Evolutionary conservation across 2,888 invertebrate species (phyloP).

Genomic region (Dyspetes luteomarginatus): DNA sequence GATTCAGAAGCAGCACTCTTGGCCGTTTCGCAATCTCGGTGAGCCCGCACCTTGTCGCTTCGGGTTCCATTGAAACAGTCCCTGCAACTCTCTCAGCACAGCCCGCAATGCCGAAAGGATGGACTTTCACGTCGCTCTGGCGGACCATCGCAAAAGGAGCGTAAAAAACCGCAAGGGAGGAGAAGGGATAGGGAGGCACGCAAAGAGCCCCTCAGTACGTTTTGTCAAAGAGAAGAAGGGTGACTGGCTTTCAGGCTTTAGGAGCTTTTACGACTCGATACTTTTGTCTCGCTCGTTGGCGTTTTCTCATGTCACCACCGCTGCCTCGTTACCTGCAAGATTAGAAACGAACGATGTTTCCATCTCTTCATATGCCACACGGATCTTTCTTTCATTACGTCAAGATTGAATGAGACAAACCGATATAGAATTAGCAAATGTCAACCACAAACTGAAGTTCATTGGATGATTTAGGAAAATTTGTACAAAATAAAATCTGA

Average conservation of each 20-base stretch:
- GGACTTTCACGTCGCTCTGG: conserved; percentile 39
- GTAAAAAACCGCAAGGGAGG: conserved; percentile 56
- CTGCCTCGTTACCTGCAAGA: conserved; percentile 9
- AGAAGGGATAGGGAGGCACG: conserved; percentile 37
- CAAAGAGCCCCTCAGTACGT: conserved; percentile 43
- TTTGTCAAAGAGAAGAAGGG: conserved; percentile 61
- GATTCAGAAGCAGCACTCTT: conserved; percentile 57
- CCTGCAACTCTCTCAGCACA: conserved; percentile 26
- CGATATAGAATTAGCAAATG: not conserved
- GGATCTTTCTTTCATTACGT: not conserved
- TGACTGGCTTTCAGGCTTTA: conserved; percentile 61
- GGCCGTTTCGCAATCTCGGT: conserved; percentile 47
- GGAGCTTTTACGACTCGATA: conserved; percentile 63
- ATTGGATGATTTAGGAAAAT: too few species aligned
- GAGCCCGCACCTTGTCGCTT: conserved; percentile 38
- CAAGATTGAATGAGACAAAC: not conserved
- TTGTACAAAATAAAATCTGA: too few species aligned
- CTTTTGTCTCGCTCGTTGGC: conserved; percentile 39
- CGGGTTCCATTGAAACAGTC: conserved; percentile 57
- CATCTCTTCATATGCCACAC: conserved; percentile 1
- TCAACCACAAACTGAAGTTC: too few species aligned
- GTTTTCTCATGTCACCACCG: conserved; percentile 12
- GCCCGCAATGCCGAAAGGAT: conserved; percentile 49
- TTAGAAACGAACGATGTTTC: conserved; percentile 16
- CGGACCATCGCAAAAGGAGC: conserved; percentile 41